Evolutionary conservation across 2,888 invertebrate genomes (phyloP).

Genomic region (Drosophila subsilvestris): DNA sequence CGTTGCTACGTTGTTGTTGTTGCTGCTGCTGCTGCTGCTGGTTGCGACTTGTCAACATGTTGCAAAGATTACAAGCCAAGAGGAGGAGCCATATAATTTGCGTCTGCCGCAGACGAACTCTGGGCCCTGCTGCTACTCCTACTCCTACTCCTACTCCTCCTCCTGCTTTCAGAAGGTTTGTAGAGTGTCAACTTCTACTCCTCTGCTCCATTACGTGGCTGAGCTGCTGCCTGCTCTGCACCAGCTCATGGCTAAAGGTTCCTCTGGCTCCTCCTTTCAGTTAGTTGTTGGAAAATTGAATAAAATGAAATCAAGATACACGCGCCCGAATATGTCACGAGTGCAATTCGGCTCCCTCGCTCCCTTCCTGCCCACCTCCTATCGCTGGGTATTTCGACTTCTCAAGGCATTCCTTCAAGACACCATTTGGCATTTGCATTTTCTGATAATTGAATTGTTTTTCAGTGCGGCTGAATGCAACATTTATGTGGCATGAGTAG

Average conservation of each 20-base stretch:
- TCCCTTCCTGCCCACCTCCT: background rate
- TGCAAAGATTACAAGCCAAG: slow-evolving; percentile 53
- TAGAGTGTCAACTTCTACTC: background rate
- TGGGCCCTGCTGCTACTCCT: slow-evolving; percentile 38
- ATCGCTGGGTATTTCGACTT: slow-evolving; percentile 9
- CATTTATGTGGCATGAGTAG: slow-evolving; percentile 80
- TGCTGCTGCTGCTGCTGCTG: slow-evolving; percentile 41
- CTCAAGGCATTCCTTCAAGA: slow-evolving; percentile 36
- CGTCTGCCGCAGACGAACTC: slow-evolving; percentile 43
- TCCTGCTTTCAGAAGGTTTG: background rate
- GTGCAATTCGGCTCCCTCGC: slow-evolving; percentile 56
- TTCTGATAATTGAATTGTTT: slow-evolving; percentile 82
- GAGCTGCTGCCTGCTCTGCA: background rate
- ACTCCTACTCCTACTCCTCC: slow-evolving; percentile 15
- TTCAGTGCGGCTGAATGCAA: slow-evolving; percentile 69
- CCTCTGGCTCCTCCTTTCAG: slow-evolving; percentile 28
- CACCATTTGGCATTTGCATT: slow-evolving; percentile 71
- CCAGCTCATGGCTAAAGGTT: background rate
- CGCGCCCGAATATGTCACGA: slow-evolving; percentile 71
- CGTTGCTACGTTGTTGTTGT: slow-evolving; percentile 35
- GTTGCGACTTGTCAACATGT: slow-evolving; percentile 70
- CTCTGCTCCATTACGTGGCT: background rate
- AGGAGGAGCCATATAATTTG: slow-evolving; percentile 62
- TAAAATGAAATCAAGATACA: slow-evolving; percentile 74
- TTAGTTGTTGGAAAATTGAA: slow-evolving; percentile 71